phyloP scores from a whole-genome alignment of 1,140 invertebrate genomes.

The Macrocentrus cingulum region DNA sequence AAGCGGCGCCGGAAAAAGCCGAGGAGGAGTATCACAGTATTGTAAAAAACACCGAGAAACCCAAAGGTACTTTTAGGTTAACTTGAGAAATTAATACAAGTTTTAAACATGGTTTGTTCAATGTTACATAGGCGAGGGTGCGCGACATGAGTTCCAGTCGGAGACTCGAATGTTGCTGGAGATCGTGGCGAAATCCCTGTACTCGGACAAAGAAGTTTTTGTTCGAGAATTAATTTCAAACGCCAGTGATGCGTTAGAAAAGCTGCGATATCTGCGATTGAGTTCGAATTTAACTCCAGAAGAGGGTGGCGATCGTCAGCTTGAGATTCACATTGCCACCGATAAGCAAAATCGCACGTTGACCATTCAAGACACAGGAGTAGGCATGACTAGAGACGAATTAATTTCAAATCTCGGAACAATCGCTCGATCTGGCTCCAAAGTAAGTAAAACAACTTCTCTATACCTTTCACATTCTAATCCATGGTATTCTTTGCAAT shows the following conservation, averaged over 20 bases:
- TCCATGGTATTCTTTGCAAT: conserved; percentile 26
- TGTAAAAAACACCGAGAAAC: conserved; percentile 61
- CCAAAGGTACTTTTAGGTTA: conserved; percentile 52
- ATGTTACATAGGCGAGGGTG: conserved; percentile 50
- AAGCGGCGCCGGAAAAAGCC: conserved; percentile 37
- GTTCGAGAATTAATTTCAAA: conserved; percentile 95
- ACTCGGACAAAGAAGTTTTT: conserved; percentile 98
- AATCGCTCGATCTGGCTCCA: conserved; percentile 93
- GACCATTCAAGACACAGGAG: conserved; percentile 89
- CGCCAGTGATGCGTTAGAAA: conserved; percentile 95
- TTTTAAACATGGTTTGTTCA: too few species aligned
- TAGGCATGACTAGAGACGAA: conserved; percentile 94
- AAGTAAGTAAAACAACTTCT: conserved; percentile 62
- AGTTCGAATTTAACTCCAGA: conserved; percentile 58
- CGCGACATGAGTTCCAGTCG: conserved; percentile 88
- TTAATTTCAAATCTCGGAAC: conserved; percentile 89
- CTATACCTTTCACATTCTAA: too few species aligned
- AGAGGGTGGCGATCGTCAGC: conserved; percentile 59
- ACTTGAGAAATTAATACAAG: too few species aligned
- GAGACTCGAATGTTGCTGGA: conserved; percentile 94
- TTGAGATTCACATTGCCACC: conserved; percentile 88
- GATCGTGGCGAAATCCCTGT: conserved; percentile 95
- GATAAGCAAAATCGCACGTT: conserved; percentile 85
- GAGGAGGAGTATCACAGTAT: conserved; percentile 57
- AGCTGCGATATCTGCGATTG: conserved; percentile 76